phyloP scores from a whole-genome alignment of 2,797 vertebrate genomes.

The Halcyon leucocephala region DNA sequence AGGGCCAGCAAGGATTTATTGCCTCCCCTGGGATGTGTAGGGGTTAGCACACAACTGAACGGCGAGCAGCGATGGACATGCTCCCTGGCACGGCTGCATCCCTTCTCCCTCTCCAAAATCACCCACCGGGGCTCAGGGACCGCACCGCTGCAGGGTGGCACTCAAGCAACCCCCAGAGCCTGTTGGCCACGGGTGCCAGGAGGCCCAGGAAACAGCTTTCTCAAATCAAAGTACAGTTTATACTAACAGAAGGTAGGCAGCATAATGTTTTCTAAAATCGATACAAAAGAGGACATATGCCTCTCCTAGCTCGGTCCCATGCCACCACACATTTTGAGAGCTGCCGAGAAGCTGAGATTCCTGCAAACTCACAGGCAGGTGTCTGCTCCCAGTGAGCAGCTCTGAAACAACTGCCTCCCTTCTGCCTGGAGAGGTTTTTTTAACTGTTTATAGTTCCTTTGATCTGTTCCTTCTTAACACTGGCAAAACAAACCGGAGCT shows the following conservation, averaged over 20 bases:
- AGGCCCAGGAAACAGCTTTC: background rate
- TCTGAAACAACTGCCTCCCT: background rate
- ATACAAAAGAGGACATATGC: background rate
- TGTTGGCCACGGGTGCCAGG: accelerated
- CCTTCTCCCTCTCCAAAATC: background rate
- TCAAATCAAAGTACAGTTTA: background rate
- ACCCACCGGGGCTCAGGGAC: accelerated
- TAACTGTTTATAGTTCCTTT: conserved; percentile 41
- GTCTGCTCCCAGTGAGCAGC: background rate
- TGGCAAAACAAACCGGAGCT: background rate
- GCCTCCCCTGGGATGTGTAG: background rate
- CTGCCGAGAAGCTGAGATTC: background rate
- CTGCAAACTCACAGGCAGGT: background rate
- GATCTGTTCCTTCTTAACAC: background rate
- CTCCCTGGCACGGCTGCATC: background rate
- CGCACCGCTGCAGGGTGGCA: accelerated
- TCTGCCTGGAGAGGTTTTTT: conserved; percentile 3
- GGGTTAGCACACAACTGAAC: background rate
- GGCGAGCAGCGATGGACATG: accelerated
- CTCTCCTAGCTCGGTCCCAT: background rate
- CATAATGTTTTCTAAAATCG: background rate
- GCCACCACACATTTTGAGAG: background rate
- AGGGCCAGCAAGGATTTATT: background rate
- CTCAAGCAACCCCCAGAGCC: accelerated
- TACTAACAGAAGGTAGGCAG: background rate